Base-by-base conservation (phyloP, 2,797 vertebrate species). In the Arctocebus calabarensis region DNA sequence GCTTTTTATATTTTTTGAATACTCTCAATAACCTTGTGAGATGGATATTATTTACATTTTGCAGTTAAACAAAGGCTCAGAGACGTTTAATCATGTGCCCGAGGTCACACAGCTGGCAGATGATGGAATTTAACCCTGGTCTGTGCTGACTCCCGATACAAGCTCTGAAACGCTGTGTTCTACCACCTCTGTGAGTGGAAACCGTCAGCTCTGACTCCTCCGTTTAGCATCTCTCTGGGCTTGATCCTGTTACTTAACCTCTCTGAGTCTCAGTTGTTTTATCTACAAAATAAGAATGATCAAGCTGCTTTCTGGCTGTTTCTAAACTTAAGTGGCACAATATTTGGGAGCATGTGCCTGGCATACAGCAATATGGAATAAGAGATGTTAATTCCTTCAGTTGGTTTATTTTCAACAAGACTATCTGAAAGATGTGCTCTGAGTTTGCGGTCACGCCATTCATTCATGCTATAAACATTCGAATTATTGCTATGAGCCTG, bases 101-200 rank as follows among this genome's bases (percentile, higher is more conserved):
- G 4, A 84, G 59, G n/a, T 81, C 64, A 25, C 27, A 6, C 16
- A 10, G 23, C 66, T 6, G 6, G 66, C 10, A 37, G 43, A 27
- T 1, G 40, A 32, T 3, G 25, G 27, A 23, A 3, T 29, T 52
- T 25, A 40, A 22, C n/a, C n/a, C 45, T 2, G 14, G 27, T 29
- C 73, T 45, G 20, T 16, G 48, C 48, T 3, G 43, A 27, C 57
- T 62, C 59, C 57, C 13, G 13, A 40, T 6, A 7, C 6, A 17
- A 0, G 0, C 52, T 40, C 59, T 66, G 82, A 85, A n/a, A 19
- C 9, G 2, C 8, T 6, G 0, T 2, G 7, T 61, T 37, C 32
- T 48, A 17, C 34, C 1, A 1, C 9, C 4, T 37, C 73, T 48
- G 2, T 34, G 34, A 68, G 32, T 78, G 37, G 82, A 84, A 52